phyloP scores from a whole-genome alignment of 2,888 invertebrate genomes.

The Eurytoma adleriae region DNA sequence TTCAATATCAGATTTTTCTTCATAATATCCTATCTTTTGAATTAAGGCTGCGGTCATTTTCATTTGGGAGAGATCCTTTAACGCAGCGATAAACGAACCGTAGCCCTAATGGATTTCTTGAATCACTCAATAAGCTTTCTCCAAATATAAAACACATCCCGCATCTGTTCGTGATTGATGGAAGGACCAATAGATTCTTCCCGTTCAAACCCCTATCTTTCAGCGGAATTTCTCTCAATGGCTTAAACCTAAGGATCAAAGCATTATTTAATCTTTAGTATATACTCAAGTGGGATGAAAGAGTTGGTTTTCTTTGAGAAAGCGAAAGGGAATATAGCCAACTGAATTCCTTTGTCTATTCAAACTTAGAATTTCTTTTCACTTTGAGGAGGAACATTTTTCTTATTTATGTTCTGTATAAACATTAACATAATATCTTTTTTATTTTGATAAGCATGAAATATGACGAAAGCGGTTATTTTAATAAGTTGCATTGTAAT shows the following conservation, averaged over 20 bases:
- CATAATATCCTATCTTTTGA: constrained; percentile 1
- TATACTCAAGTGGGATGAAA: constrained; percentile 31
- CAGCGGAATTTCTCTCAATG: constrained; percentile 44
- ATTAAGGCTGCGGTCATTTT: constrained; percentile 15
- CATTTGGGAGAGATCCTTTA: constrained; percentile 38
- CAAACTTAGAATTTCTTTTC: neutral
- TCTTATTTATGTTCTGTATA: no score
- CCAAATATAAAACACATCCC: constrained; percentile 39
- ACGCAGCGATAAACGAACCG: constrained; percentile 25
- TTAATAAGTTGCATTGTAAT: no score
- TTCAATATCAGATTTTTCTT: neutral
- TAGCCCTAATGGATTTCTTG: constrained; percentile 51
- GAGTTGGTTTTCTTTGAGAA: constrained; percentile 19
- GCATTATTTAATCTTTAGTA: constrained; percentile 49
- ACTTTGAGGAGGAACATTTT: no score
- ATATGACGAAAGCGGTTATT: no score
- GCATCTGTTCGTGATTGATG: constrained; percentile 47
- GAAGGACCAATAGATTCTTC: constrained; percentile 33
- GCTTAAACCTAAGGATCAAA: constrained; percentile 50
- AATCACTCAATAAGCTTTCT: constrained; percentile 46
- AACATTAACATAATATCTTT: no score
- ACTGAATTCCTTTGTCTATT: neutral
- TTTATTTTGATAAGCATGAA: no score
- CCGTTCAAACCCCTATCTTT: constrained; percentile 35
- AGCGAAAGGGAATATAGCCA: neutral